Conservation (phyloP, 2,113 vertebrate genomes). For the Oryzias celebensis region DNA sequence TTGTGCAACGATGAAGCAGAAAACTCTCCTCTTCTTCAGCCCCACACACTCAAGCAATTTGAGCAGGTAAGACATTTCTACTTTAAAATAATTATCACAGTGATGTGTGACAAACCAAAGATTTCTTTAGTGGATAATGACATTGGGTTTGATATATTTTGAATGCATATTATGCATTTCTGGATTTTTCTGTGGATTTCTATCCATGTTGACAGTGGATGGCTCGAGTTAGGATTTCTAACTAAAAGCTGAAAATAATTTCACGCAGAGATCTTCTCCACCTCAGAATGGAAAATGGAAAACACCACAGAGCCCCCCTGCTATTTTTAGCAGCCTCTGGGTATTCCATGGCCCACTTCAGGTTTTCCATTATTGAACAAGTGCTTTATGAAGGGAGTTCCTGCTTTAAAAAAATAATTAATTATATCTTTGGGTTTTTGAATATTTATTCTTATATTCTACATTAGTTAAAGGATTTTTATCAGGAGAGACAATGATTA, state of each 20-base stretch:
- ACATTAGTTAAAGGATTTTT: too few species aligned
- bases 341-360: conserved; percentile 47
- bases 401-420: too few species aligned
- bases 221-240: not conserved
- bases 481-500: too few species aligned
- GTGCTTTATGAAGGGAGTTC: not conserved
- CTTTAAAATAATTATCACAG: not conserved
- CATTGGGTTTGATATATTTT: not conserved
- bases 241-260: not conserved
- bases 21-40: conserved; percentile 73
- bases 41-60: conserved; percentile 77
- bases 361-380: conserved; percentile 5
- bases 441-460: too few species aligned
- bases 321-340: conserved; percentile 31
- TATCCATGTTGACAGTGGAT: not conserved
- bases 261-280: conserved; percentile 14
- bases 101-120: not conserved
- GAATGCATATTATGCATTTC: too few species aligned
- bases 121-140: conserved; percentile 1
- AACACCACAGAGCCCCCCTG: conserved; percentile 38
- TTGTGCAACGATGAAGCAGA: conserved; percentile 68
- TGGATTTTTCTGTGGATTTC: too few species aligned
- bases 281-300: conserved; percentile 34
- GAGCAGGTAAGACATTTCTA: conserved; percentile 71
- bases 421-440: too few species aligned